Conservation (phyloP, 2,797 vertebrate genomes). For the Lindbergichthys nudifrons region DNA sequence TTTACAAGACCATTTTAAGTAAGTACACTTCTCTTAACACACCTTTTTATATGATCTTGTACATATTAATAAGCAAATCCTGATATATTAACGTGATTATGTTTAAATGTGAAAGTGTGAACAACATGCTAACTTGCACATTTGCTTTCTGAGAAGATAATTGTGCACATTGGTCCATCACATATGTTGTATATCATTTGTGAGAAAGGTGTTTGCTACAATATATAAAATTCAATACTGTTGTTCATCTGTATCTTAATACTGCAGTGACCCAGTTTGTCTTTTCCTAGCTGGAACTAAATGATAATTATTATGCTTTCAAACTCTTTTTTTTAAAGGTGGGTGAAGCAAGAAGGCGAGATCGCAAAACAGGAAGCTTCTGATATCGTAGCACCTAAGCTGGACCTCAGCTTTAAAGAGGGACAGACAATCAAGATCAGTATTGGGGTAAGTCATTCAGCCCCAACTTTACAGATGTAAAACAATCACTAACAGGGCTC, state of each 20-base stretch:
- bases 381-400: slow-evolving; percentile 86
- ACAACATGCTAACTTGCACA: background rate
- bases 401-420: slow-evolving; percentile 97
- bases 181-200: too few species aligned
- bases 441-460: slow-evolving; percentile 89
- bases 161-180: background rate
- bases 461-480: background rate
- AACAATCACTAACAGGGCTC: background rate
- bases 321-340: slow-evolving; percentile 78
- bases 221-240: background rate
- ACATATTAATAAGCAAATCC: background rate
- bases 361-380: slow-evolving; percentile 89
- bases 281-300: background rate
- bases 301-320: slow-evolving; percentile 6
- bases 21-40: slow-evolving; percentile 67
- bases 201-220: background rate
- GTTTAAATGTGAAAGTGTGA: background rate
- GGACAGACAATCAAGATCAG: slow-evolving; percentile 98
- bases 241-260: background rate
- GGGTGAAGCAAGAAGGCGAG: slow-evolving; percentile 96
- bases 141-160: background rate
- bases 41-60: background rate
- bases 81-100: background rate
- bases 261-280: background rate
- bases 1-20: slow-evolving; percentile 99